Evolutionary conservation across 1,140 invertebrate genomes (phyloP), one percentile per base, ranked within the genome.

Genomic region (Euschistus heros): DNA sequence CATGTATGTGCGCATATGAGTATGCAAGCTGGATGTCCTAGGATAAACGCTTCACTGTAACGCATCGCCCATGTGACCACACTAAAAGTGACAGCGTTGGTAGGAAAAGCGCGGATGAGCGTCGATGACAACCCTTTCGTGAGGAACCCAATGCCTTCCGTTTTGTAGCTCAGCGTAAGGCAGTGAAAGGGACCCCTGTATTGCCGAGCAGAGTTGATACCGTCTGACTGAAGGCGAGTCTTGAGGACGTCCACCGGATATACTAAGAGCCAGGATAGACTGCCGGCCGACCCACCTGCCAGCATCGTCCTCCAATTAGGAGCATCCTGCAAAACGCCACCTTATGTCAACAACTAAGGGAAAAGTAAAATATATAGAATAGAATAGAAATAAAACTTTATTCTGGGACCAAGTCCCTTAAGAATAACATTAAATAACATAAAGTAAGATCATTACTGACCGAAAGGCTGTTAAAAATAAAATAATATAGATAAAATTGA

Each of bases 221-320:
- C 79, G 71, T 94, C 89, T 4, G 86, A 85, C 77, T 97, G 93
- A 33, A 94, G 75, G 55, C 91, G 79, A 0, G 92, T 91, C 74
- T 97, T 97, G 8, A 96, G 77, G 0, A 95, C 88, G 75, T 97
- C 94, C 2, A 92, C 73, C 0, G 94, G 94, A 74, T 94, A 96
- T 2, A 86, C 82, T 1, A 89, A 68, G 0, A 92, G 68, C 94
- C 94, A 97, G 0, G 92, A 94, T 0, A 83, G 71, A 22, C 83
- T 80, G n/a, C 93, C 92, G 0, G 91, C 89, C 1, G 86, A 52
- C 6, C 93, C 92, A 20, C 92, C 92, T 0, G 88, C 87, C 46
- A 84, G 72, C 46, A 94, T 77, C 71, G 91, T 84, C 50, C 75
- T 79, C 2, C 76, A 64, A 0, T 84, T 84, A 24, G 54, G 14